Evolutionary conservation across 2,888 invertebrate species (phyloP).

Genomic region (Scaptomyza tumidula): DNA sequence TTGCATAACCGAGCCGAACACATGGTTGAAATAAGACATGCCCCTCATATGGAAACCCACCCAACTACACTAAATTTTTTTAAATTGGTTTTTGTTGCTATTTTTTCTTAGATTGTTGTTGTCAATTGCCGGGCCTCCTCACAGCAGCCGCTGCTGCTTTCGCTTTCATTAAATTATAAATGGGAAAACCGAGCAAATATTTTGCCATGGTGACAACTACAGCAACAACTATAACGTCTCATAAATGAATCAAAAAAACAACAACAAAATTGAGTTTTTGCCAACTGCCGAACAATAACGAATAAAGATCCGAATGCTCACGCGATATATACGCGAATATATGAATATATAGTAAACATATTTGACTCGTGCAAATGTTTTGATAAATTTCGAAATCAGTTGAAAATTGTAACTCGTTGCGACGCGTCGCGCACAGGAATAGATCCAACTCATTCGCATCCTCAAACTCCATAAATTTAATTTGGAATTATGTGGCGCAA

Average conservation of each 20-base stretch:
- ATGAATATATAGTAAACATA: constrained; percentile 41
- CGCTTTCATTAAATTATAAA: constrained; percentile 68
- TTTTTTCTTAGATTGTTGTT: constrained; percentile 39
- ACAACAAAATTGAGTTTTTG: constrained; percentile 64
- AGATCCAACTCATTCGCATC: constrained; percentile 1
- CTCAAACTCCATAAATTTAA: background rate
- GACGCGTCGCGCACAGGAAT: constrained; percentile 27
- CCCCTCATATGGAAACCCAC: constrained; percentile 61
- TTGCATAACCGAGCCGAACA: constrained; percentile 18
- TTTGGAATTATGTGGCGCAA: constrained; percentile 74
- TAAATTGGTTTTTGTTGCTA: constrained; percentile 28
- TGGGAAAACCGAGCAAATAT: constrained; percentile 52
- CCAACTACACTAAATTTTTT: constrained; percentile 10
- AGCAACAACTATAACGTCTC: constrained; percentile 32
- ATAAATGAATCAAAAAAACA: constrained; percentile 42
- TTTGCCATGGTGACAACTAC: constrained; percentile 71
- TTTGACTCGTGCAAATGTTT: constrained; percentile 55
- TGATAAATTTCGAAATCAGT: constrained; percentile 73
- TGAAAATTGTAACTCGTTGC: constrained; percentile 64
- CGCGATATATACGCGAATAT: constrained; percentile 47
- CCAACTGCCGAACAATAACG: constrained; percentile 58
- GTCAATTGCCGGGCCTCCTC: constrained; percentile 75
- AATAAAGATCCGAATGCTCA: constrained; percentile 47
- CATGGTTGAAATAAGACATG: constrained; percentile 15
- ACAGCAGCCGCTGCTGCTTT: constrained; percentile 47